phyloP scores from a whole-genome alignment of 2,797 vertebrate species.

The Silurus lanzhouensis region DNA sequence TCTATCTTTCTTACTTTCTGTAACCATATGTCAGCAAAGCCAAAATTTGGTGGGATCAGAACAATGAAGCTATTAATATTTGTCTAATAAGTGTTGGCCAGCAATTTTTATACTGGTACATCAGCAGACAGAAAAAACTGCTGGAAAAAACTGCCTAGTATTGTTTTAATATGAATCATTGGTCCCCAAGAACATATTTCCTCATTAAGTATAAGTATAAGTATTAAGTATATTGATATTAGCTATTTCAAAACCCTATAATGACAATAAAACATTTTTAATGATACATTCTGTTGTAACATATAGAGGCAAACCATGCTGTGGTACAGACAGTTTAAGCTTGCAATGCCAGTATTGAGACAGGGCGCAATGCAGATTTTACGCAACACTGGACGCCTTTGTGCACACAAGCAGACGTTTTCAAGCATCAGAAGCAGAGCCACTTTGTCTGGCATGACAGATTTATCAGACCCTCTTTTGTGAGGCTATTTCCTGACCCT shows the following conservation, averaged over 20 bases:
- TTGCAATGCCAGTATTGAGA: conserved; percentile 59
- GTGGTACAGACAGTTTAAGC: conserved; percentile 57
- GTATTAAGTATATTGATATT: background rate
- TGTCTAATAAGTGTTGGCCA: background rate
- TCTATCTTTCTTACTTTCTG: background rate
- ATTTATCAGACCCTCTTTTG: conserved; percentile 74
- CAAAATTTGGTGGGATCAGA: background rate
- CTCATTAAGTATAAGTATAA: background rate
- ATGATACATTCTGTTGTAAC: background rate
- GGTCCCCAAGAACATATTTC: background rate
- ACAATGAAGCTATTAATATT: background rate
- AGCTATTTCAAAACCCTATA: background rate
- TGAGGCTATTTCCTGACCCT: conserved; percentile 56
- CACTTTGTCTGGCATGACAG: conserved; percentile 67
- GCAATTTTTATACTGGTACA: background rate
- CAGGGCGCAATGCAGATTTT: conserved; percentile 65
- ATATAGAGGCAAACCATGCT: conserved; percentile 20
- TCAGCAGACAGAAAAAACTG: background rate
- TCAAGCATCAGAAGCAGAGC: conserved; percentile 55
- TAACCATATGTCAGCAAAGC: background rate
- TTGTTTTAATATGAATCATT: background rate
- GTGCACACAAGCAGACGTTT: conserved; percentile 41
- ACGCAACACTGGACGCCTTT: conserved; percentile 51
- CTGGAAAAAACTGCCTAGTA: background rate
- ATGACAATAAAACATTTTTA: no score